Evolutionary conservation across 2,113 vertebrate genomes (phyloP), one percentile per base, ranked within the genome.

Genomic region (Melierax canorus): DNA sequence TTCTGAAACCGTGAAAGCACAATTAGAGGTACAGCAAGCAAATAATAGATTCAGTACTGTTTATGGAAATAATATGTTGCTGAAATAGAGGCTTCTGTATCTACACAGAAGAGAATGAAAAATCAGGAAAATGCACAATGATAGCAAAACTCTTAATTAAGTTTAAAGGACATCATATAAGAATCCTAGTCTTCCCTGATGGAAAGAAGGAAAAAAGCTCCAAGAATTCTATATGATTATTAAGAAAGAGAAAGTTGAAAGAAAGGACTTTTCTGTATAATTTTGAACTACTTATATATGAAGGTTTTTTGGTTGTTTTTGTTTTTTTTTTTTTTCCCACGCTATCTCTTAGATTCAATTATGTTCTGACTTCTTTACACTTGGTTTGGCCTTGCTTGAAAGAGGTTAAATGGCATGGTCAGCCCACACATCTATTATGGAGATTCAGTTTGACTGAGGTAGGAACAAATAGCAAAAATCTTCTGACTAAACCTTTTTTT

Each of bases 301-400:
- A 56, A 2, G 3, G 0, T 1, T 39, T 72, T 56, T 46, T 0
- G 12, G 19, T n/a, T n/a, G 12, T 15, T 75, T 88, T 48, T 12
- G 48, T 10, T 29, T 36, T 53, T 41, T 29, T 32, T 10, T 36
- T 46, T 38, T 24, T 23, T 7, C 6, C 23, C 39, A 17, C 3
- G 0, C 10, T 64, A 6, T 71, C 17, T 84, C 83, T 50, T 77
- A 80, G n/a, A 63, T 67, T 95, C 69, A 81, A 1, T 91, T 87
- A 60, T 58, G 8, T 81, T 84, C 81, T 0, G 1, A 53, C 69
- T 96, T 79, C 38, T 78, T 92, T 71, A 12, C 14, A 46, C 15
- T 82, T 1, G 2, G 20, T 82, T 93, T 94, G 58, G 78, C 53
- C 82, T 85, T 88, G 18, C 26, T 87, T 53, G 78, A 79, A 92